Evolutionary conservation across 1,140 invertebrate species (phyloP).

Genomic region (Xylocopa sonorina): DNA sequence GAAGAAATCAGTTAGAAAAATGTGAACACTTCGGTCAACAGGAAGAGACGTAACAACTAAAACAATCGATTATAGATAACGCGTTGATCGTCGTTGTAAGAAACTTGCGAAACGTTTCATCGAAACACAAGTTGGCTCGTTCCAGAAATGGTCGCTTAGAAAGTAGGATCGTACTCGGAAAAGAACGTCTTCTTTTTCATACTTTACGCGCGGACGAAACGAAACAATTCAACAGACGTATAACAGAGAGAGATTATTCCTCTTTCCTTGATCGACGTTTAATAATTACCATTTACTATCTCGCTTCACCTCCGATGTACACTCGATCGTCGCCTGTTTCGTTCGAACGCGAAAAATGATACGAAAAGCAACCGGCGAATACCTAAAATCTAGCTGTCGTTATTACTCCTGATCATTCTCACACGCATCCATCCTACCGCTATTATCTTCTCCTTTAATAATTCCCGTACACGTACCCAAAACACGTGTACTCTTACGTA

Average conservation of each 20-base stretch:
- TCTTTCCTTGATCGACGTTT: too few species aligned
- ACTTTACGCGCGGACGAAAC: too few species aligned
- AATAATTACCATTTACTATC: not conserved
- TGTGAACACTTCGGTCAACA: constrained; percentile 8
- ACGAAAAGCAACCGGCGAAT: constrained; percentile 6
- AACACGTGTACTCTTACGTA: constrained; percentile 8
- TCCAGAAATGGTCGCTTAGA: not conserved
- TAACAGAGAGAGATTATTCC: too few species aligned
- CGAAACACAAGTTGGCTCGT: not conserved
- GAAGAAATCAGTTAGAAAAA: constrained; percentile 39
- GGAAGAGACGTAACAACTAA: not conserved
- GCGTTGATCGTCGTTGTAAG: not conserved
- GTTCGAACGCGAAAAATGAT: constrained; percentile 7
- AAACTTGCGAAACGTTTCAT: not conserved
- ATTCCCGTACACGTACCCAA: constrained; percentile 12
- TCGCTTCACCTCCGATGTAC: not conserved
- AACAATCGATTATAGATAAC: not conserved
- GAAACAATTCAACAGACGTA: too few species aligned
- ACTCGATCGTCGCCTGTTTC: not conserved
- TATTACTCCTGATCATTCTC: not conserved
- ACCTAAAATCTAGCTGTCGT: not conserved
- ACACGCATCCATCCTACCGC: constrained; percentile 3
- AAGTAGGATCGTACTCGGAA: not conserved
- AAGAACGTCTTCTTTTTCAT: not conserved
- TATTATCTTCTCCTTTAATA: not conserved